phyloP scores from a whole-genome alignment of 2,797 vertebrate species.

The Sebastiscus albofasciatus region DNA sequence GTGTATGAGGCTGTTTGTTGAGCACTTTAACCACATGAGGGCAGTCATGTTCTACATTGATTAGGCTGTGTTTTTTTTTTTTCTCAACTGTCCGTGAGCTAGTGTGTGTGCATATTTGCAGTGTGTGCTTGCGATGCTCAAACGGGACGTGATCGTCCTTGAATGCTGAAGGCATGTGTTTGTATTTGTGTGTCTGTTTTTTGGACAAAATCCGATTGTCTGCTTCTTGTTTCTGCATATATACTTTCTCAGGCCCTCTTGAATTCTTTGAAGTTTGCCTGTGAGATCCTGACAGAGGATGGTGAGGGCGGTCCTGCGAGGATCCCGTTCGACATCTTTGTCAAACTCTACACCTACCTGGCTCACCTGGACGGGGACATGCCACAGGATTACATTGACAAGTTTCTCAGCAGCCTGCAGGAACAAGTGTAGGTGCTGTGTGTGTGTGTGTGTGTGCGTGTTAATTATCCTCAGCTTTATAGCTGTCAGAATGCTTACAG shows the following conservation, averaged over 20 bases:
- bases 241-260: constrained; percentile 79
- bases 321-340: constrained; percentile 85
- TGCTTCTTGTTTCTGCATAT: constrained; percentile 17
- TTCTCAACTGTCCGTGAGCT: background rate
- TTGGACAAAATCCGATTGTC: background rate
- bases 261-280: constrained; percentile 86
- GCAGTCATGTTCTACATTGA: constrained; percentile 61
- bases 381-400: constrained; percentile 60
- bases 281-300: constrained; percentile 89
- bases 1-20: background rate
- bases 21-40: constrained; percentile 62
- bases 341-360: constrained; percentile 87
- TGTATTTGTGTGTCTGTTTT: background rate
- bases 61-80: background rate
- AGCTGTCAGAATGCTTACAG: background rate
- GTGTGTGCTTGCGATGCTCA: background rate
- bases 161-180: background rate
- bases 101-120: background rate
- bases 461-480: background rate
- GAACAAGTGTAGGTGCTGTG: constrained; percentile 81
- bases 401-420: constrained; percentile 81
- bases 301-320: constrained; percentile 84
- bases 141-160: background rate
- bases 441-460: background rate
- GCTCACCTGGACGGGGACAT: constrained; percentile 85